Evolutionary conservation across 2,888 invertebrate genomes (phyloP), one percentile per base, ranked within the genome.

Genomic region (Pyrochroa serraticornis): DNA sequence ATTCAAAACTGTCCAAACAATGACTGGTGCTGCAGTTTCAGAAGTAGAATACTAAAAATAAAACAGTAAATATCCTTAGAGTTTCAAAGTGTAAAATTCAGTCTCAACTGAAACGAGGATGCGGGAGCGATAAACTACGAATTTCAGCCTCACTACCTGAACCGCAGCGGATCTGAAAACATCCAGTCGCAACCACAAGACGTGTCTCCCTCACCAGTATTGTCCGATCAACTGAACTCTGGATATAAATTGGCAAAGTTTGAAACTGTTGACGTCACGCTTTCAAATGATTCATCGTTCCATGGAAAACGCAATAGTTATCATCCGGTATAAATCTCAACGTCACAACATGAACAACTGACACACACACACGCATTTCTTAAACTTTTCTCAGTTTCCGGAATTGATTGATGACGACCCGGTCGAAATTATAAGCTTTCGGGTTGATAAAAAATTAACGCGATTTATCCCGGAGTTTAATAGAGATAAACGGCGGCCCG

Each of bases 211-310:
- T 13, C 41, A 54, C 13, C 49, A 32, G 49, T 38, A 44, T 56
- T 56, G 56, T 56, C 56, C 56, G 50, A 46, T 46, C 38, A 39
- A 50, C 50, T 49, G 50, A 56, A 56, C 50, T 50, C 50, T 39
- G 46, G 55, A 59, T 59, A 55, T 55, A 59, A 59, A 59, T 59
- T 59, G 59, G 55, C 31, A 55, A 59, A 59, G 59, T 59, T 59
- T 48, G 50, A 55, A 59, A 59, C 55, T 59, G 59, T 59, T 59
- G 59, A 59, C 59, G 59, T 47, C 46, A 59, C 50, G 41, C 43
- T 59, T 59, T 50, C 55, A 45, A 59, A 59, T 59, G 55, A 59
- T 59, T 59, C 59, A 59, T 59, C 35, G 59, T 34, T 12, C 14
- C 42, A 22, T 34, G 47, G 47, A 51, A 59, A 59, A 55, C 43